Evolutionary conservation across 1,140 invertebrate species (phyloP).

Genomic region (Hyphantria cunea): DNA sequence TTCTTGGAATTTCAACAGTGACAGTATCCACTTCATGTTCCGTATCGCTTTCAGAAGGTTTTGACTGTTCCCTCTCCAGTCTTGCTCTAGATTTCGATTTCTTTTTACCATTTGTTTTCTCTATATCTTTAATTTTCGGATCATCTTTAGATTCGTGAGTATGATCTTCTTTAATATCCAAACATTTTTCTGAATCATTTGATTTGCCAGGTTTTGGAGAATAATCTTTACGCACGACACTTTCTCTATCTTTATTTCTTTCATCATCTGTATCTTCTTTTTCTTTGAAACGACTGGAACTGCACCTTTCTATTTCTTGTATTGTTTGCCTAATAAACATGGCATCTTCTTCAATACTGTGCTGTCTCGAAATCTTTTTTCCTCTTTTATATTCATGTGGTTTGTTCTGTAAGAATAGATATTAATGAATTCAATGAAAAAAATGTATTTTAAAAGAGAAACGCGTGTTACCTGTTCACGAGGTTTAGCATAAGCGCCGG

Average conservation of each 20-base stretch:
- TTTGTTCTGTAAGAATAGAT: slow-evolving; percentile 48
- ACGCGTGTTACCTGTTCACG: slow-evolving; percentile 60
- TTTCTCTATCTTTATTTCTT: slow-evolving; percentile 25
- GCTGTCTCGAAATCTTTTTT: slow-evolving; percentile 57
- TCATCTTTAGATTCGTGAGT: slow-evolving; percentile 71
- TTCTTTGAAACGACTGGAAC: slow-evolving; percentile 58
- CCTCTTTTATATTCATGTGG: slow-evolving; percentile 46
- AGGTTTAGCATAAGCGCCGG: slow-evolving; percentile 44
- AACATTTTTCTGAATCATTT: slow-evolving; percentile 47
- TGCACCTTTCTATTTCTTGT: slow-evolving; percentile 73
- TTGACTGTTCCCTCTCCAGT: slow-evolving; percentile 77
- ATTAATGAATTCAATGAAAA: slow-evolving; percentile 28
- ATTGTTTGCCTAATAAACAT: slow-evolving; percentile 74
- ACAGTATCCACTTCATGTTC: slow-evolving; percentile 77
- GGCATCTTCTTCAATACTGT: slow-evolving; percentile 73
- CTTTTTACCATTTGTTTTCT: slow-evolving; percentile 60
- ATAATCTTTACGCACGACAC: slow-evolving; percentile 39
- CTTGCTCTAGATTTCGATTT: slow-evolving; percentile 74
- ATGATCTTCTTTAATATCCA: slow-evolving; percentile 59
- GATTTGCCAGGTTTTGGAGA: slow-evolving; percentile 45
- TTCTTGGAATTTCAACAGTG: slow-evolving; percentile 77
- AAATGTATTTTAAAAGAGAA: slow-evolving; percentile 1
- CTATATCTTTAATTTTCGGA: slow-evolving; percentile 60
- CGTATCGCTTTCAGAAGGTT: slow-evolving; percentile 78
- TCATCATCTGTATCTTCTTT: slow-evolving; percentile 34